Conservation (phyloP, 2,797 vertebrate species). For the Loriculus beryllinus region DNA sequence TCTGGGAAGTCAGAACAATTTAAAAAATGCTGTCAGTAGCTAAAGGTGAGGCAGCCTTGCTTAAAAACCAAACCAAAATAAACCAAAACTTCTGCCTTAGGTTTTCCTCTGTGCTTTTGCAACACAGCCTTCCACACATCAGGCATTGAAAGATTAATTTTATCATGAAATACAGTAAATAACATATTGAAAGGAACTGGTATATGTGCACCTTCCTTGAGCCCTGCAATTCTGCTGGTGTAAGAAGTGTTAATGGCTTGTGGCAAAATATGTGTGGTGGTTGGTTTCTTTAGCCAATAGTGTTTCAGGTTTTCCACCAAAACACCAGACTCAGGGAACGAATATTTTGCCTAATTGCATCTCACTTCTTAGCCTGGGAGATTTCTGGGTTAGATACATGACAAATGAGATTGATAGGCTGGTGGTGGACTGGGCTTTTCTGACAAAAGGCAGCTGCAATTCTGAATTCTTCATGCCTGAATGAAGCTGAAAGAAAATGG, state of each 20-base stretch:
- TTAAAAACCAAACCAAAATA: not conserved
- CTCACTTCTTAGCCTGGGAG: not conserved
- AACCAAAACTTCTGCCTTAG: not conserved
- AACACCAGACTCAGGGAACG: not conserved
- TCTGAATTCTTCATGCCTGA: constrained; percentile 15
- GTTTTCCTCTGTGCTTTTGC: not conserved
- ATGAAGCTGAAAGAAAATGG: constrained; percentile 21
- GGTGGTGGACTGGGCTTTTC: not conserved
- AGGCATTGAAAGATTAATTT: not conserved
- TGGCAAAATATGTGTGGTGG: not conserved
- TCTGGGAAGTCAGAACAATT: not conserved
- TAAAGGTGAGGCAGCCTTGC: not conserved
- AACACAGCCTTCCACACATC: not conserved
- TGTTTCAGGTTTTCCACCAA: not conserved
- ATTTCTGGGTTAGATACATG: not conserved
- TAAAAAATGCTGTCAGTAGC: not conserved
- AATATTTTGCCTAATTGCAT: not conserved
- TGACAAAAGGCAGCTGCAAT: not conserved
- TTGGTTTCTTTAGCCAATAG: not conserved
- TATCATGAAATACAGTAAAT: not conserved
- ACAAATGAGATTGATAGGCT: not conserved
- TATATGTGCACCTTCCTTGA: accelerated
- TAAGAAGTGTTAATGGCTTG: not conserved
- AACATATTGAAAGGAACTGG: not conserved
- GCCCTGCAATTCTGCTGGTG: not conserved